A percentile compares a stretch with the other conserved stretches of the same genome.
Evolutionary conservation across 1,140 invertebrate species (phyloP).

Genomic region (Brachionus plicatilis): DNA sequence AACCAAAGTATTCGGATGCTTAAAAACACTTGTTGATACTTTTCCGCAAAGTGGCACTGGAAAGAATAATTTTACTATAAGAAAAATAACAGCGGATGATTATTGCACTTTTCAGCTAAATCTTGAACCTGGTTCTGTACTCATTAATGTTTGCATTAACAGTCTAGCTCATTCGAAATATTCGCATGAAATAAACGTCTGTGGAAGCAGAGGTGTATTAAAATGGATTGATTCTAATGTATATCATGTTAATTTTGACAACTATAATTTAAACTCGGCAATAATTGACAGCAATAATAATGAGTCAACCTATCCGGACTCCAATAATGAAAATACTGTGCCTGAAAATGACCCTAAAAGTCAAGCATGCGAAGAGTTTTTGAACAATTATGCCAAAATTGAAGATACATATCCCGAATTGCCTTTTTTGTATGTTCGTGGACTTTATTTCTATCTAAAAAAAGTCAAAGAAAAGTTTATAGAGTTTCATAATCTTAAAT

Average conservation of each 20-base stretch:
- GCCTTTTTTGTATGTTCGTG: not conserved
- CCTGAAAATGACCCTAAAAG: not conserved
- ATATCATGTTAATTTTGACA: not conserved
- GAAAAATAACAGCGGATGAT: conserved; percentile 33
- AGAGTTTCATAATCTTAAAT: conserved; percentile 10
- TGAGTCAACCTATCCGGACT: not conserved
- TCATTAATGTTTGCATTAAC: conserved; percentile 16
- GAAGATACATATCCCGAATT: conserved; percentile 6
- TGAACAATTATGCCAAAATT: not conserved
- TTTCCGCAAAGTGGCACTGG: not conserved
- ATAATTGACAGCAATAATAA: conserved; percentile 7
- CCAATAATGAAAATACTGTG: not conserved
- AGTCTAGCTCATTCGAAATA: conserved; percentile 3
- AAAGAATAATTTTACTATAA: not conserved
- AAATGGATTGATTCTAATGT: not conserved
- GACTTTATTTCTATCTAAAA: conserved; percentile 5
- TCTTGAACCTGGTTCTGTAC: conserved; percentile 2
- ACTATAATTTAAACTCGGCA: not conserved
- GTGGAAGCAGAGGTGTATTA: not conserved
- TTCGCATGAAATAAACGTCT: conserved; percentile 2
- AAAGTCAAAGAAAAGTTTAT: conserved; percentile 8
- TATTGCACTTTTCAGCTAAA: conserved; percentile 31
- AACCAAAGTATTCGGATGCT: not conserved
- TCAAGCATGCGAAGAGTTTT: not conserved
- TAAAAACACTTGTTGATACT: not conserved